Evolutionary conservation across 2,113 vertebrate species (phyloP), one percentile per base, ranked within the genome.

Genomic region (Monopterus albus): DNA sequence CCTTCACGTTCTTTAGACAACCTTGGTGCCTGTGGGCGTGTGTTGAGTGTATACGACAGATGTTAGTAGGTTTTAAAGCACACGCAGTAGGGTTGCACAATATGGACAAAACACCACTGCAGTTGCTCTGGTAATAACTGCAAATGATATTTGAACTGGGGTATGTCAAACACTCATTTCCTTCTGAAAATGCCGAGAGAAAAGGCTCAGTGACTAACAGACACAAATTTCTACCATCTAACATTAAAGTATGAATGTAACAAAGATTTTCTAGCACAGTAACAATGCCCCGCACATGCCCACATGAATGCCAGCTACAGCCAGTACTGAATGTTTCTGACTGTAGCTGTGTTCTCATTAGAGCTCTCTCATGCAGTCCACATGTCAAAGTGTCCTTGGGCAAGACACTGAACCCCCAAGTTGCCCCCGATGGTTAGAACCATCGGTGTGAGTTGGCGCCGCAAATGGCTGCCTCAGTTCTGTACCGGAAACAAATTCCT

Each of bases 211-310:
- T 53, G 67, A 69, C 55, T 49, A 82, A 59, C 29, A 5, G 65
- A 4, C 14, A 81, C 20, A 35, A 80, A 70, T 64, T 42, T 21
- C 35, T 6, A 25, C 42, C 36, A 50, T 40, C 61, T 35, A 47
- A 35, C 66, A 43, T 51, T 38, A 45, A 66, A 66, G 57, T 69
- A 35, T 61, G 61, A 81, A 75, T 61, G 61, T 56, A 79, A 72
- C 75, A 81, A 83, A 76, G 64, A 52, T 28, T 77, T 72, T 42
- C 26, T 4, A 12, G 33, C 61, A 60, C 60, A 50, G 50, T 33
- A 68, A 72, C 81, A 63, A 59, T 67, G 38, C 42, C 67, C 33
- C 61, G 45, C 58, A 26, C 62, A 60, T 40, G 39, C 78, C 83
- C 43, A 57, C 83, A 74, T 61, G 51, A 55, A 68, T 21, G 46